A percentile compares a stretch with the other conserved stretches of the same genome.
Conservation (phyloP, 2,797 vertebrate species). For the Lagothrix lagotricha region DNA sequence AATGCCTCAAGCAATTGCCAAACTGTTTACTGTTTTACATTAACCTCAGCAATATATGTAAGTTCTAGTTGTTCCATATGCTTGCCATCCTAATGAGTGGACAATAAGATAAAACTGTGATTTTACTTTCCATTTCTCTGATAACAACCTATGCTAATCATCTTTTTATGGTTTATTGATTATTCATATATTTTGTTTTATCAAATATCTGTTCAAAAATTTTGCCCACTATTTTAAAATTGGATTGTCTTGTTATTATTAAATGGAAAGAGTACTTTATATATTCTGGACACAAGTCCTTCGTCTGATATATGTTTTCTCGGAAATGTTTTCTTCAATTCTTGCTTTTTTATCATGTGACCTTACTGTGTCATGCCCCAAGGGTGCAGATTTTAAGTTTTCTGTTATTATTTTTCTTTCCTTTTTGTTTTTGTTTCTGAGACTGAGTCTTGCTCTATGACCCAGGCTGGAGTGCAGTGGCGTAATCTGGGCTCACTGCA, state of each 20-base stretch:
- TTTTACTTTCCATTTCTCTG: background rate
- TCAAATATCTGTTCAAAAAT: background rate
- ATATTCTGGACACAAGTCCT: background rate
- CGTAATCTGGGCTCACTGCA: too few relatives aligned
- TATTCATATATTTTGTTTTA: background rate
- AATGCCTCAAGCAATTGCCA: background rate
- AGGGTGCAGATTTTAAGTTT: background rate
- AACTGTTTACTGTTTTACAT: background rate
- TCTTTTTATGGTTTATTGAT: background rate
- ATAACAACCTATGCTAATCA: background rate
- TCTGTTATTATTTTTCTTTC: background rate
- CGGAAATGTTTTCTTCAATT: background rate
- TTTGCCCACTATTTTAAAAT: background rate
- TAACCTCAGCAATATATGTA: background rate
- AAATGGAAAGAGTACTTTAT: background rate
- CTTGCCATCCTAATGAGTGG: background rate
- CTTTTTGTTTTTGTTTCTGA: too few relatives aligned
- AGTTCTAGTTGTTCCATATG: background rate
- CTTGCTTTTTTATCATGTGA: background rate
- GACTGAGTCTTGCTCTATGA: too few relatives aligned
- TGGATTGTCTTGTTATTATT: background rate
- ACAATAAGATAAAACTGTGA: background rate
- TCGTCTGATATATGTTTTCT: background rate
- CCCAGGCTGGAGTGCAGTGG: too few relatives aligned
- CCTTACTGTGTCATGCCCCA: background rate